These are phyloP conservation scores for Chauna torquata DNA, from an alignment of 2,113 vertebrate species.

Conservation along the genomic window DNA sequence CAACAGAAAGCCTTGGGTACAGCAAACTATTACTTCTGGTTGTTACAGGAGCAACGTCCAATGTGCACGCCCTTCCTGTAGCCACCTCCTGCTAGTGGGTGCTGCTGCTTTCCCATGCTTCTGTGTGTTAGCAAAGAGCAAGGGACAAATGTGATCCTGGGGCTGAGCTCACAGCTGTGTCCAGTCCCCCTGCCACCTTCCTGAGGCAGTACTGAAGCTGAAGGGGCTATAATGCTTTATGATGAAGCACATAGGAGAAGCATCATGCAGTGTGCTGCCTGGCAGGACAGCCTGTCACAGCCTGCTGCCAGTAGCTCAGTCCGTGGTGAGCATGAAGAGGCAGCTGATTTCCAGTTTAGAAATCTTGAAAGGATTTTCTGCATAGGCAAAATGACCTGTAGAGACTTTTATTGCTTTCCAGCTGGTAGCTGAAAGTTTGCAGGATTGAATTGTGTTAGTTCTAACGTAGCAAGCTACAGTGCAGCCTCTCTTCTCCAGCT, in stretches of 20 bases:
- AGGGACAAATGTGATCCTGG: neutral
- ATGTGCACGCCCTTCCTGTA: rapidly evolving
- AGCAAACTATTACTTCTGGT: neutral
- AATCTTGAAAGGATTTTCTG: neutral
- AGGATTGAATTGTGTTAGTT: neutral
- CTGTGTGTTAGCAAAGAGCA: neutral
- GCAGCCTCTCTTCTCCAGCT: neutral
- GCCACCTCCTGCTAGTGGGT: neutral
- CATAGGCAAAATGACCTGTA: neutral
- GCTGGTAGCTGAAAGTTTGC: neutral
- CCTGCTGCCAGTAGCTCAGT: neutral
- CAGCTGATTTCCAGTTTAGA: neutral
- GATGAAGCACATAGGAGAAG: neutral
- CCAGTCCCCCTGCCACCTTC: neutral
- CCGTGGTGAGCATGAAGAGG: neutral
- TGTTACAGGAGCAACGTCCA: neutral
- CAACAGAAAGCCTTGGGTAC: neutral
- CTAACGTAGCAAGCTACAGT: neutral
- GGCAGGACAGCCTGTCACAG: neutral
- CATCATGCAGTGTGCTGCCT: neutral
- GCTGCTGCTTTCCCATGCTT: neutral
- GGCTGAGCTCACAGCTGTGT: neutral
- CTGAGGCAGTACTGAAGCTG: neutral
- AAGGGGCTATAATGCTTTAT: neutral
- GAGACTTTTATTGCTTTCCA: neutral